These are phyloP conservation scores for Anniella stebbinsi DNA, from an alignment of 2,797 vertebrate species.

Conservation along the genomic window DNA sequence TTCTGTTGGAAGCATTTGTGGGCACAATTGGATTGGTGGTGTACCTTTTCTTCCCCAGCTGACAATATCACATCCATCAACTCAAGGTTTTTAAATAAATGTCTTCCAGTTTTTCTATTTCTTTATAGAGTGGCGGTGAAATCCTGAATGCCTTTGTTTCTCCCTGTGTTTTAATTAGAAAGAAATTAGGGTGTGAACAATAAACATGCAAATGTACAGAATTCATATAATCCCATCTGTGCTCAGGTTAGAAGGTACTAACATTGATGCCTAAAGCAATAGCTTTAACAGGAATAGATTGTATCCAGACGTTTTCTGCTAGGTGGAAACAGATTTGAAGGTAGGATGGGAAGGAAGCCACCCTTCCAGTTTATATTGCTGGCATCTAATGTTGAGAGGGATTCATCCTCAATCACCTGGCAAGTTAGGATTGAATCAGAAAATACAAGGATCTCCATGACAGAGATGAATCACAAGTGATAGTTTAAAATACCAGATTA, in stretches of 20 bases:
- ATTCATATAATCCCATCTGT: not conserved
- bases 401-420: not conserved
- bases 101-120: not conserved
- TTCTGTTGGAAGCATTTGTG: not conserved
- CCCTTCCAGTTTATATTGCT: not conserved
- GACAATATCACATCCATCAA: not conserved
- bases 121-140: not conserved
- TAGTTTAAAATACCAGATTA: not conserved
- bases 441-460: not conserved
- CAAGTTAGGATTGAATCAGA: not conserved
- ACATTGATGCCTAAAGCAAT: not conserved
- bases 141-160: not conserved
- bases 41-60: not conserved
- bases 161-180: not conserved
- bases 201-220: not conserved
- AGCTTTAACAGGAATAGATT: not conserved
- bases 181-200: not conserved
- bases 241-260: not conserved
- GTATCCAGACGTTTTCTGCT: not conserved
- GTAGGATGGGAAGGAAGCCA: not conserved
- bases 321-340: not conserved
- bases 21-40: not conserved
- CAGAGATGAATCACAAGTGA: not conserved
- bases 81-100: not conserved
- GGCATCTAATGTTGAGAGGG: not conserved